Conservation (phyloP, 64 coral and sea anemone species). For the Stylophora pistillata region DNA sequence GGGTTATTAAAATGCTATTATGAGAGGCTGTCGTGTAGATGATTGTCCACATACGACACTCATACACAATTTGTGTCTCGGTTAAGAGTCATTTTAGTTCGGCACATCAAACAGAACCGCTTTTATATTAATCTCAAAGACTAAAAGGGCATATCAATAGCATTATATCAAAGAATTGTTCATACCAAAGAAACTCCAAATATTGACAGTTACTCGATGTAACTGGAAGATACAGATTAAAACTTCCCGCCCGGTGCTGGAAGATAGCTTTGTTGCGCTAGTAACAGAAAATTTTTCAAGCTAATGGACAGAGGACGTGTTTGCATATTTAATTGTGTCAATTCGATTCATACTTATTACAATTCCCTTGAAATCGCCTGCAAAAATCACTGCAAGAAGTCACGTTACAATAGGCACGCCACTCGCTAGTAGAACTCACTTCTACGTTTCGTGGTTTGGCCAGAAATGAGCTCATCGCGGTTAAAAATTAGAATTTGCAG, state of each 20-base stretch:
- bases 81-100: slow-evolving; percentile 25
- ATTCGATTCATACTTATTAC: background rate
- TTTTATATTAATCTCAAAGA: slow-evolving; percentile 1
- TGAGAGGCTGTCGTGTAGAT: background rate
- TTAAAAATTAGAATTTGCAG: background rate
- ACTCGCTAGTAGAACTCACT: background rate
- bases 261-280: background rate
- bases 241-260: background rate
- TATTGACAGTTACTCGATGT: background rate
- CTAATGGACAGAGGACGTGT: background rate
- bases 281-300: background rate
- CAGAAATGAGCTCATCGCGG: background rate
- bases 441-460: background rate
- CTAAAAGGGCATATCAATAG: slow-evolving; percentile 20
- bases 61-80: background rate
- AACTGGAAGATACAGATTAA: background rate
- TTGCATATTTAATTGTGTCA: slow-evolving; percentile 10
- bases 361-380: background rate
- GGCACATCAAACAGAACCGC: slow-evolving; percentile 36
- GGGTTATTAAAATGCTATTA: slow-evolving; percentile 21
- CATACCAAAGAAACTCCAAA: background rate
- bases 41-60: background rate
- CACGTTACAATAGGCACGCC: background rate
- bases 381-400: background rate
- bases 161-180: background rate